Evolutionary conservation across 2,797 vertebrate genomes (phyloP), one percentile per base, ranked within the genome.

Genomic region (Tympanoctomys barrerae): DNA sequence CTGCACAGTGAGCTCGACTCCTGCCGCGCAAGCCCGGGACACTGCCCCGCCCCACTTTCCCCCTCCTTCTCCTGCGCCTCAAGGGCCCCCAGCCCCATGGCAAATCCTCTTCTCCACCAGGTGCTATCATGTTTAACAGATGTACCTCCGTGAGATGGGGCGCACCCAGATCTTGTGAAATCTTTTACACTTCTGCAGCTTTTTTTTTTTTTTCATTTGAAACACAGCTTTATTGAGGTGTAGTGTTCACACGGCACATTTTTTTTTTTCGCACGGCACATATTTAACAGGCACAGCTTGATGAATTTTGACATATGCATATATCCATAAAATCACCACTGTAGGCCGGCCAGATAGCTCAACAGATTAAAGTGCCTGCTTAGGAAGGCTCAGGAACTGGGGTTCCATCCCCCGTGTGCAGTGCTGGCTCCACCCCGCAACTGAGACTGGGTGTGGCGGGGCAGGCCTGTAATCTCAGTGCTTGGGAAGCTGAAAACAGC

Each of bases 11-110:
- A 19, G 33, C 39, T 42, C 36, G 14, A 6, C 2, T 61, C n/a
- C 80, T 21, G 9, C 26, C 6, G 52, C 4, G 12, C 28, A 11
- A 14, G 4, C 2, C 14, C 9, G 28, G 57, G 36, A 0, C 1
- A 2, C 4, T 11, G 26, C 8, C 22, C 61, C 9, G 61, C 24
- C 46, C 33, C 31, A 1, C 61, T 7, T 33, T 33, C 13, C 52
- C 36, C 2, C 24, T 26, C 6, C 0, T 24, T 11, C 33, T 11
- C 33, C 46, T 4, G 31, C 1, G 18, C n/a, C 89, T 36, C 12
- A 1, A 18, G 7, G 4, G 19, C 14, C 12, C 33, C 46, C 77
- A 9, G 5, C 73, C 62, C n/a, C n/a, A 4, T 61, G 9, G 39
- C 39, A 42, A 52, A 24, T 77, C 36, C 28, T n/a, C 22, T 16